Evolutionary conservation across 2,888 invertebrate species (phyloP).

Genomic region (Liopterus haemorrhoidalis): DNA sequence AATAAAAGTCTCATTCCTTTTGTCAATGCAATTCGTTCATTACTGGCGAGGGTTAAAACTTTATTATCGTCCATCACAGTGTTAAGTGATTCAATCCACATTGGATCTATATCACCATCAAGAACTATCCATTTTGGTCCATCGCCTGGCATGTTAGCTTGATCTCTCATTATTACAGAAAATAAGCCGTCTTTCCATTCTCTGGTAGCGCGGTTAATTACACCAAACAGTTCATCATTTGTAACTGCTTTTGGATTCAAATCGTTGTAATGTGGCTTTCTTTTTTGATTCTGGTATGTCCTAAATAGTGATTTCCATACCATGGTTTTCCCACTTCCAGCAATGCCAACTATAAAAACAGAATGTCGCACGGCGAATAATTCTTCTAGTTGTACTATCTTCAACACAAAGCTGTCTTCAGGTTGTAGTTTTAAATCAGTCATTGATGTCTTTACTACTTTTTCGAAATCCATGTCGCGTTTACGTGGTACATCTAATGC

Average conservation of each 20-base stretch:
- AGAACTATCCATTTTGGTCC: conserved; percentile 92
- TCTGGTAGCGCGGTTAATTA: conserved; percentile 86
- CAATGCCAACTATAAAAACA: conserved; percentile 78
- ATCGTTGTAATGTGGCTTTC: conserved; percentile 80
- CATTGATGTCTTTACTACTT: conserved; percentile 68
- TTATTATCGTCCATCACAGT: conserved; percentile 98
- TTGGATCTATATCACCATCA: conserved; percentile 95
- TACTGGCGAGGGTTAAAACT: conserved; percentile 86
- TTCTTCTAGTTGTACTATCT: conserved; percentile 90
- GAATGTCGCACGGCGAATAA: conserved; percentile 90
- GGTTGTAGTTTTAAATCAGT: conserved; percentile 80
- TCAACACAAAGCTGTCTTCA: conserved; percentile 81
- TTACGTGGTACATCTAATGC: conserved; percentile 88
- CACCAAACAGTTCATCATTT: conserved; percentile 90
- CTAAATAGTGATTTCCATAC: conserved; percentile 86
- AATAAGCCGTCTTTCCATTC: conserved; percentile 92
- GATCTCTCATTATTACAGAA: conserved; percentile 88
- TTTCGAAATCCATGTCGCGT: conserved; percentile 78
- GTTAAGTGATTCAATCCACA: conserved; percentile 97
- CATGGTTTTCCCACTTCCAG: conserved; percentile 88
- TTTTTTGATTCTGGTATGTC: conserved; percentile 75
- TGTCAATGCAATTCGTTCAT: conserved; percentile 88
- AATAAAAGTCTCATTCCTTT: conserved; percentile 86
- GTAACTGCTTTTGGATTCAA: conserved; percentile 95
- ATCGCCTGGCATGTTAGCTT: conserved; percentile 80